Evolutionary conservation across 2,888 invertebrate genomes (phyloP).

Genomic region (Phaonia tiefii): DNA sequence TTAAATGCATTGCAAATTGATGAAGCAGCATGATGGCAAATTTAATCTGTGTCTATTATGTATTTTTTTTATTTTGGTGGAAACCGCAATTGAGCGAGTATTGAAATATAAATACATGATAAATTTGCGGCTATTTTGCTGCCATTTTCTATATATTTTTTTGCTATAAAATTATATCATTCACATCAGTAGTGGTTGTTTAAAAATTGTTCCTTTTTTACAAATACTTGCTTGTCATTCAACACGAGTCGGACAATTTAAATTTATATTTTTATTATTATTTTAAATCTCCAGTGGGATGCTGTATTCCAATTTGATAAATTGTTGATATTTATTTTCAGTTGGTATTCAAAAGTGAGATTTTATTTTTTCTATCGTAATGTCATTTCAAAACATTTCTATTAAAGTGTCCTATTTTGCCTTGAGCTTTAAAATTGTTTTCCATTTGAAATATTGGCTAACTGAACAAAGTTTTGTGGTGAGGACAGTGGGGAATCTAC

Average conservation of each 20-base stretch:
- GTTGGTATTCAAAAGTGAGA: too few relatives aligned
- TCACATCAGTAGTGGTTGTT: too few relatives aligned
- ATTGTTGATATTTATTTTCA: constrained; percentile 7
- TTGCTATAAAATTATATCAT: background rate
- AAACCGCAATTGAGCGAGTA: background rate
- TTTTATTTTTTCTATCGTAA: background rate
- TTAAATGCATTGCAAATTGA: too few relatives aligned
- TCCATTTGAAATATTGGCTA: background rate
- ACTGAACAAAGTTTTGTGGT: background rate
- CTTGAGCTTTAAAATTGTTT: background rate
- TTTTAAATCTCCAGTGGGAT: background rate
- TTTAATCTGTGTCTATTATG: background rate
- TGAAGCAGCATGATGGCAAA: too few relatives aligned
- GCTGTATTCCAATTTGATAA: background rate
- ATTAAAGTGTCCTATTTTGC: background rate
- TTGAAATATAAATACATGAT: background rate
- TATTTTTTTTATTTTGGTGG: background rate
- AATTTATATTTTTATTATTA: background rate
- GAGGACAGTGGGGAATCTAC: background rate
- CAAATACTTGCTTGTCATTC: too few relatives aligned
- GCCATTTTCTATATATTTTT: background rate
- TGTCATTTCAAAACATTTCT: background rate
- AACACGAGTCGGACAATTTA: background rate
- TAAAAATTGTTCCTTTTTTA: too few relatives aligned
- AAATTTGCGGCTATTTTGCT: background rate